Evolutionary conservation across 2,797 vertebrate genomes (phyloP), one percentile per base, ranked within the genome.

Genomic region (Microhierax caerulescens): DNA sequence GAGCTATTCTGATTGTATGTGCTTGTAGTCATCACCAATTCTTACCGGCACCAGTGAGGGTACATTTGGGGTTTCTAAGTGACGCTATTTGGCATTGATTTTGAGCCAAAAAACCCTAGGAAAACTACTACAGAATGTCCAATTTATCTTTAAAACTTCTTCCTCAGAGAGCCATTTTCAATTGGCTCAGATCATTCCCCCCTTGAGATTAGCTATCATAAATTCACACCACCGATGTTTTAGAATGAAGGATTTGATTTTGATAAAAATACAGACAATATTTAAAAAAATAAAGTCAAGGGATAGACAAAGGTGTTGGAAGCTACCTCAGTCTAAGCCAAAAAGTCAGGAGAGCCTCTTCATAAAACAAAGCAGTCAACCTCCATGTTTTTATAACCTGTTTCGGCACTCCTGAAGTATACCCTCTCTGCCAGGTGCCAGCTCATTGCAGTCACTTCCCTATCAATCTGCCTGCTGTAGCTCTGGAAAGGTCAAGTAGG

Each of bases 401-500:
- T 76, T 94, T 61, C 4, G 16, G 39, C 57, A 59, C 74, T 81
- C 63, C 30, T 75, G 60, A 74, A 65, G 59, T 23, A 13, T 7
- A 64, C 11, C 43, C 54, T 64, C 67, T 82, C 92, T 77, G 56
- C 11, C 5, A 84, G 65, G 74, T 84, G 93, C 86, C 89, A 83
- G 80, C 77, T 91, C 45, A 4, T 36, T 81, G 86, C 90, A 95
- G 90, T 81, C 77, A 77, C 88, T 96, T 96, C 91, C 59, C 89
- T 37, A 77, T 91, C 3, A 56, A 95, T 96, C 92, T 34, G 18
- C 18, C 93, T 96, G 81, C 90, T 0, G 6, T 68, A 77, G 91
- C 89, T 95, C 83, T 94, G 92, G 79, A 98, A 98, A 98, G 97
- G 97, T 97, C 96, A 97, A 97, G 94, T 90, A 75, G 84, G 84